Evolutionary conservation across 2,113 vertebrate genomes (phyloP).

Genomic region (Sarotherodon lohbergeri): DNA sequence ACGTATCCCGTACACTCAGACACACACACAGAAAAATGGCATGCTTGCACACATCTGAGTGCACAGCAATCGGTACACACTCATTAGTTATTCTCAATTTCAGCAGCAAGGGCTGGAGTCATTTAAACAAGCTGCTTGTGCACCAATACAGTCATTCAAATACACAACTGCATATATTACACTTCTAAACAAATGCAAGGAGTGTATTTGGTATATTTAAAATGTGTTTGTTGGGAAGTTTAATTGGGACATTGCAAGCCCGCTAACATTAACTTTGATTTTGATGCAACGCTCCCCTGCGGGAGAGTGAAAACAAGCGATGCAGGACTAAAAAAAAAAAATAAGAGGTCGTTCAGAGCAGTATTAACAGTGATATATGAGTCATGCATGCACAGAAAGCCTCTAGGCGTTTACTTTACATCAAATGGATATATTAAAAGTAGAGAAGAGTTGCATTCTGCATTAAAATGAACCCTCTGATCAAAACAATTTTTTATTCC

Average conservation of each 20-base stretch:
- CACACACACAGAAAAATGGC: conserved; percentile 16
- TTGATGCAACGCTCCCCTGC: background rate
- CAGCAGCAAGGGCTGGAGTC: conserved; percentile 40
- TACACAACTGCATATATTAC: background rate
- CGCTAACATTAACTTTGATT: background rate
- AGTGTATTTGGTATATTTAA: background rate
- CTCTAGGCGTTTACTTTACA: background rate
- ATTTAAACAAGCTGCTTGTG: conserved; percentile 30
- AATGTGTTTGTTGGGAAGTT: background rate
- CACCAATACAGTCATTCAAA: background rate
- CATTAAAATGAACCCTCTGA: background rate
- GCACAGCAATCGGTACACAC: conserved; percentile 9
- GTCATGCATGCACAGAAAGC: background rate
- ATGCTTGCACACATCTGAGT: conserved; percentile 34
- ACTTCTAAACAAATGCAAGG: background rate
- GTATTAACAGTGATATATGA: background rate
- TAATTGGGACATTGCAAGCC: background rate
- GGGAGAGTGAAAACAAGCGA: background rate
- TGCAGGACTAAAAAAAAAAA: background rate
- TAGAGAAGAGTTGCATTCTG: background rate
- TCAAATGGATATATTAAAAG: background rate
- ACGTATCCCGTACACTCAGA: conserved; percentile 18
- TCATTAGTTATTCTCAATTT: conserved; percentile 67
- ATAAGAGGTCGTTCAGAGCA: background rate
- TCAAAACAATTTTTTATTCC: background rate